phyloP scores from a whole-genome alignment of 2,888 invertebrate genomes.

The Papilio demoleus region DNA sequence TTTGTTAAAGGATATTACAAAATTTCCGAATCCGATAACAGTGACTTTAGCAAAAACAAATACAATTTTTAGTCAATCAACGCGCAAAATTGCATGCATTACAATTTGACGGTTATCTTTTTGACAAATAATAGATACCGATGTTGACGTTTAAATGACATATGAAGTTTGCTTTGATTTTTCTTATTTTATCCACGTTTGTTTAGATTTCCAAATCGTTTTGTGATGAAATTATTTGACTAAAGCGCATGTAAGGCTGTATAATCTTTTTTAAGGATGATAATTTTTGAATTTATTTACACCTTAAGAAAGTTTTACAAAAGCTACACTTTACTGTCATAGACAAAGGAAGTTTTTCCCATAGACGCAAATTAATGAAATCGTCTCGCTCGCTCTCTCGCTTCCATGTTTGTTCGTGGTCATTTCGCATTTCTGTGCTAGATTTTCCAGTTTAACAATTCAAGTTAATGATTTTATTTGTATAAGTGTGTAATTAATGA shows the following conservation, averaged over 20 bases:
- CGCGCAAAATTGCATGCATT: background rate
- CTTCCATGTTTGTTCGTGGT: conserved; percentile 84
- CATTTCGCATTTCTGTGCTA: conserved; percentile 80
- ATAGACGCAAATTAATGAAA: conserved; percentile 56
- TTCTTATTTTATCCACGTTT: background rate
- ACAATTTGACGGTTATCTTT: background rate
- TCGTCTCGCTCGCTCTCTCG: conserved; percentile 75
- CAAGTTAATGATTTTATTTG: conserved; percentile 74
- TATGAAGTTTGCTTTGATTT: background rate
- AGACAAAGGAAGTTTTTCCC: conserved; percentile 52
- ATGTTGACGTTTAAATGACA: background rate
- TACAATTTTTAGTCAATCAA: background rate
- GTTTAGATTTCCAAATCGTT: background rate
- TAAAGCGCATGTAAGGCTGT: background rate
- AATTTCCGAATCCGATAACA: background rate
- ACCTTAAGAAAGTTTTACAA: background rate
- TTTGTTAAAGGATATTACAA: conserved; percentile 43
- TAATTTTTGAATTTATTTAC: background rate
- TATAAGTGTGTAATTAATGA: conserved; percentile 80
- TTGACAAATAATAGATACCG: no score
- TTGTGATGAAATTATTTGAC: background rate
- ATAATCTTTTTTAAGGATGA: no score
- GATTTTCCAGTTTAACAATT: conserved; percentile 76
- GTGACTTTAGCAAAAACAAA: background rate
- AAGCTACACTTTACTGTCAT: conserved; percentile 49